These are phyloP conservation scores for Cinara cedri DNA, from an alignment of 2,888 invertebrate genomes.

Conservation along the genomic window DNA sequence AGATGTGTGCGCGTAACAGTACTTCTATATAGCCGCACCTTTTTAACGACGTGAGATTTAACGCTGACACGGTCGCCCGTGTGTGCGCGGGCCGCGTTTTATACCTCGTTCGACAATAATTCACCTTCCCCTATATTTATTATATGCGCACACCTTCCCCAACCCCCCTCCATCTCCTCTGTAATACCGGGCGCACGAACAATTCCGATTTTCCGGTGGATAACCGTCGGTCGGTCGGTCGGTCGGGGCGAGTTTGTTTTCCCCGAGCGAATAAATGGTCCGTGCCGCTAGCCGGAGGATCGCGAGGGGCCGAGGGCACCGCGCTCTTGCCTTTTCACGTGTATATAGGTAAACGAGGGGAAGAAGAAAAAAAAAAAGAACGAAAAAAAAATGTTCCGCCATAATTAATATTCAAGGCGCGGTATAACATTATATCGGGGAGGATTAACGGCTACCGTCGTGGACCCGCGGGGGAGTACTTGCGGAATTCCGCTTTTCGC, in stretches of 20 bases:
- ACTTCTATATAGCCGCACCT: constrained; percentile 10
- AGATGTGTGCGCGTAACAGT: neutral
- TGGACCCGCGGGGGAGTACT: neutral
- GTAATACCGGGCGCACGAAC: neutral
- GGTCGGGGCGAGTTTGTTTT: constrained; percentile 23
- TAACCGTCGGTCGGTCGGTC: neutral
- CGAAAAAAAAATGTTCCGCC: neutral
- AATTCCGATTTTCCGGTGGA: constrained; percentile 53
- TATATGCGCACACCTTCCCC: neutral
- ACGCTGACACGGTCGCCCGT: neutral
- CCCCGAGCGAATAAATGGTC: constrained; percentile 38
- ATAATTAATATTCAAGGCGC: constrained; percentile 51
- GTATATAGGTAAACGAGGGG: neutral
- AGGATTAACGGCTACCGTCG: neutral
- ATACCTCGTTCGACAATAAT: constrained; percentile 25
- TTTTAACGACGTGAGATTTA: constrained; percentile 53
- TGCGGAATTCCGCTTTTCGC: constrained; percentile 22
- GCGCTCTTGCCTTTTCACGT: constrained; percentile 18
- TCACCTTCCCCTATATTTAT: constrained; percentile 26
- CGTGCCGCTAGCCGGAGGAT: neutral
- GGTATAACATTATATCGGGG: neutral
- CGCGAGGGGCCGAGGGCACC: neutral
- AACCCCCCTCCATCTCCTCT: no score
- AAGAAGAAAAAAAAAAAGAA: no score
- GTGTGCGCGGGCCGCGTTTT: constrained; percentile 5